Percentiles rank a stretch among this genome's conserved stretches.
These are phyloP conservation scores for Mesorhabditis belari DNA, from an alignment of 2,888 invertebrate species.

Conservation along the genomic window DNA sequence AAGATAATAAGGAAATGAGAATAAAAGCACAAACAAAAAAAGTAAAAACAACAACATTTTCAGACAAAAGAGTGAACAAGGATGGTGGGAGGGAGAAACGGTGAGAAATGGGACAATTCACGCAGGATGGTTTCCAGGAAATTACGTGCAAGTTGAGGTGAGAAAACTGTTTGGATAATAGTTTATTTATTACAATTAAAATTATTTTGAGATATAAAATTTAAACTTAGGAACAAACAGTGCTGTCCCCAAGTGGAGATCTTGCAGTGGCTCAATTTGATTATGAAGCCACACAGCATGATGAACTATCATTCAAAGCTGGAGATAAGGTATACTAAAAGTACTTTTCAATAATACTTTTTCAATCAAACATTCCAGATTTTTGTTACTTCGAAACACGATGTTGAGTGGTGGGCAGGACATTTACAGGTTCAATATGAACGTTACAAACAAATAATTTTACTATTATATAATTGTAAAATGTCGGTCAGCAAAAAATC, in stretches of 20 bases:
- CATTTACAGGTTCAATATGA: no score
- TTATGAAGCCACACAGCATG: conserved; percentile 46
- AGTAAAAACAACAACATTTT: neutral
- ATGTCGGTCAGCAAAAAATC: no score
- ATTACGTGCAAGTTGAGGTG: conserved; percentile 73
- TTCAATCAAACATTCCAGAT: conserved; percentile 7
- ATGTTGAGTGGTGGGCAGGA: conserved; percentile 51
- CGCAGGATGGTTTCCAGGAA: conserved; percentile 98
- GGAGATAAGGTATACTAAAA: conserved; percentile 14
- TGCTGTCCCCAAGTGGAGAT: conserved; percentile 4
- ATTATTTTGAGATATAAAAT: no score
- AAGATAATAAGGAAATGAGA: no score
- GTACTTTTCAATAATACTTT: no score
- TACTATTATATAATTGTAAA: no score
- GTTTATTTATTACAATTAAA: no score
- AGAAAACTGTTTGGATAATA: no score
- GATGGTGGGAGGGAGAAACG: conserved; percentile 99
- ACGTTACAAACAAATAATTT: no score
- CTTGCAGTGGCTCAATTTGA: conserved; percentile 41
- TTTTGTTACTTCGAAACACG: conserved; percentile 26
- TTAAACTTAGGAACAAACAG: no score
- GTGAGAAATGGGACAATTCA: conserved; percentile 62
- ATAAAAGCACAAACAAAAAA: no score
- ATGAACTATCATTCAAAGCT: conserved; percentile 43
- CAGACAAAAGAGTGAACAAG: conserved; percentile 83